These are phyloP conservation scores for Crossaster papposus DNA, from an alignment of 53 echinoderm and acorn worm genomes.

Conservation along the genomic window DNA sequence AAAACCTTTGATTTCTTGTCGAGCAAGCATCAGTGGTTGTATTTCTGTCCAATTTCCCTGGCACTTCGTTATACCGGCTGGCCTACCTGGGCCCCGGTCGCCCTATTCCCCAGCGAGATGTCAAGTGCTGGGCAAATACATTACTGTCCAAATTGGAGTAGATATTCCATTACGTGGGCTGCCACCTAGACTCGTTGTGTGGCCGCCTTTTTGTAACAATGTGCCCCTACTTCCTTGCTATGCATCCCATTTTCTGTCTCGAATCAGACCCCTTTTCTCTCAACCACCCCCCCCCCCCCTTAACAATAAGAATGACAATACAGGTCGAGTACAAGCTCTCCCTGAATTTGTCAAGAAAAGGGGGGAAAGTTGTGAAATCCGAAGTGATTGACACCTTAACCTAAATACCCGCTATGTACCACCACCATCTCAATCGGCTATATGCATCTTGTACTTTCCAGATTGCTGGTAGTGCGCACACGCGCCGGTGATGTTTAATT, in stretches of 20 bases:
- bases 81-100: slow-evolving; percentile 2
- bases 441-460: too few species aligned
- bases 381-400: slow-evolving; percentile 39
- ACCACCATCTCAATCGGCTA: not conserved
- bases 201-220: slow-evolving; percentile 60
- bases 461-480: not conserved
- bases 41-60: slow-evolving; percentile 2
- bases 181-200: slow-evolving; percentile 40
- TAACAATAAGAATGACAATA: not conserved
- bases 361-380: slow-evolving; percentile 6
- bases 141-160: slow-evolving; percentile 68
- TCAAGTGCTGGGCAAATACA: slow-evolving; percentile 69
- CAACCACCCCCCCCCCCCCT: not conserved
- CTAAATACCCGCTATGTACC: not conserved
- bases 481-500: not conserved
- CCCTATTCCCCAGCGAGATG: slow-evolving; percentile 51
- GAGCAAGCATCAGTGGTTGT: slow-evolving; percentile 10
- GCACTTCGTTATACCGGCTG: slow-evolving; percentile 8
- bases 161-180: slow-evolving; percentile 55
- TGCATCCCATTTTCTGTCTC: slow-evolving; percentile 52
- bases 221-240: slow-evolving; percentile 23
- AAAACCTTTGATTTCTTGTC: not conserved
- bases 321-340: slow-evolving; percentile 20
- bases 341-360: not conserved
- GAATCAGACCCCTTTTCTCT: not conserved